Evolutionary conservation across 2,888 invertebrate genomes (phyloP).

Genomic region (Ophion costatus): DNA sequence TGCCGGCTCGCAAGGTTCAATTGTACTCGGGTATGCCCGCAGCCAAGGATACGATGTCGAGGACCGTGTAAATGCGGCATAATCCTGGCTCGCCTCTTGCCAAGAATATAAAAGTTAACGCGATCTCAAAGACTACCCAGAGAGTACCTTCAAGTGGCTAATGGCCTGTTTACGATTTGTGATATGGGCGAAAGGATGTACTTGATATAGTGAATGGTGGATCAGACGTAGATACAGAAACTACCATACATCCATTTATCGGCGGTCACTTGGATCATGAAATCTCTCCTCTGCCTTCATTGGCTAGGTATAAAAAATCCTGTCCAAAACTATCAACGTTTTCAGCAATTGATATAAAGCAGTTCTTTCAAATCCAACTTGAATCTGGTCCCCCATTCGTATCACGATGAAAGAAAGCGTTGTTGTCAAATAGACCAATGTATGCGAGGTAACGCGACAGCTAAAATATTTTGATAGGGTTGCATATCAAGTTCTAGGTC

Average conservation of each 20-base stretch:
- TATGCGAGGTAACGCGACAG: background rate
- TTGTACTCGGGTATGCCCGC: constrained; percentile 63
- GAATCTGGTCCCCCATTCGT: background rate
- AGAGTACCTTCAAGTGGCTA: background rate
- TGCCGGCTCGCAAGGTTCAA: constrained; percentile 60
- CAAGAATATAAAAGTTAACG: constrained; percentile 6
- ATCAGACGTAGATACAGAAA: background rate
- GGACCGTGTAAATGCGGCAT: background rate
- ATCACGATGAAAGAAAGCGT: background rate
- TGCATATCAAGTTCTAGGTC: background rate
- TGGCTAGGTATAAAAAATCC: background rate
- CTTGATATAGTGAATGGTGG: background rate
- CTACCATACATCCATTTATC: background rate
- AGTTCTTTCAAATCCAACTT: background rate
- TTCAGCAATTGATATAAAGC: background rate
- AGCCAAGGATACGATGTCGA: constrained; percentile 24
- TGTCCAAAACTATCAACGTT: background rate
- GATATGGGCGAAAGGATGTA: background rate
- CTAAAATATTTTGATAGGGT: constrained; percentile 8
- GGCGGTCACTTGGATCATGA: background rate
- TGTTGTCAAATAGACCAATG: background rate
- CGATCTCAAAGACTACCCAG: background rate
- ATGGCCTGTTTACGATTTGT: background rate
- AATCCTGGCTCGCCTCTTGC: background rate
- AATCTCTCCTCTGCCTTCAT: background rate